A percentile compares a stretch with the other conserved stretches of the same genome.
Evolutionary conservation across 1,140 invertebrate genomes (phyloP).

Genomic region (Steinernema feltiae): DNA sequence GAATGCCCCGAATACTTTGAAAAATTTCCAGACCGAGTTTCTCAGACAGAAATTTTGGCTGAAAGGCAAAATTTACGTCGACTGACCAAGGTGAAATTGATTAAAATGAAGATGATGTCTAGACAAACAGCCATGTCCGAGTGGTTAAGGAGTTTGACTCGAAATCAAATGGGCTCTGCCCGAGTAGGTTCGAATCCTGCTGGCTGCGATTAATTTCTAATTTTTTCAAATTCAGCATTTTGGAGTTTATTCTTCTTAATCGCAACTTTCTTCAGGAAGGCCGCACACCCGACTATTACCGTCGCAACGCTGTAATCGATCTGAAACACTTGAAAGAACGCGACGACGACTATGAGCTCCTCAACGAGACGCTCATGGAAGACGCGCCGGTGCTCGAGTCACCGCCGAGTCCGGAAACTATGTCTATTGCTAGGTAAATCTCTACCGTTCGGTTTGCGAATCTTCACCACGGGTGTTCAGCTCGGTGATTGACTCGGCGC

Average conservation of each 20-base stretch:
- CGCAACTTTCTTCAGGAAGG: slow-evolving; percentile 51
- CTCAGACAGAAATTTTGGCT: too few relatives aligned
- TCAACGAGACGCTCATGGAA: slow-evolving; percentile 44
- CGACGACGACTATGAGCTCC: slow-evolving; percentile 46
- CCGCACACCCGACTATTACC: slow-evolving; percentile 55
- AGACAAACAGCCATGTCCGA: neutral
- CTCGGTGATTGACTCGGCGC: slow-evolving; percentile 41
- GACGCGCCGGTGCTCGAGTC: slow-evolving; percentile 40
- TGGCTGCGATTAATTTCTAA: slow-evolving; percentile 16
- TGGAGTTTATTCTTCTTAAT: neutral
- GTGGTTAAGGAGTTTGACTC: neutral
- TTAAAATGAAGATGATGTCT: slow-evolving; percentile 21
- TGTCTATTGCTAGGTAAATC: slow-evolving; percentile 23
- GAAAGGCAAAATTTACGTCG: too few relatives aligned
- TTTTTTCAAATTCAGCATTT: neutral
- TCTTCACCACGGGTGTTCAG: slow-evolving; percentile 29
- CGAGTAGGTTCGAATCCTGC: neutral
- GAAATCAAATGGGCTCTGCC: neutral
- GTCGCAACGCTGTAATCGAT: slow-evolving; percentile 54
- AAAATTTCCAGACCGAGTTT: too few relatives aligned
- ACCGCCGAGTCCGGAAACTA: slow-evolving; percentile 41
- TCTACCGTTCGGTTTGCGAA: slow-evolving; percentile 18
- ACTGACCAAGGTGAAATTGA: too few relatives aligned
- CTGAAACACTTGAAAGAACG: slow-evolving; percentile 55
- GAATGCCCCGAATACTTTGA: too few relatives aligned